Conservation (phyloP, 1,140 invertebrate species). For the Semibalanus balanoides region DNA sequence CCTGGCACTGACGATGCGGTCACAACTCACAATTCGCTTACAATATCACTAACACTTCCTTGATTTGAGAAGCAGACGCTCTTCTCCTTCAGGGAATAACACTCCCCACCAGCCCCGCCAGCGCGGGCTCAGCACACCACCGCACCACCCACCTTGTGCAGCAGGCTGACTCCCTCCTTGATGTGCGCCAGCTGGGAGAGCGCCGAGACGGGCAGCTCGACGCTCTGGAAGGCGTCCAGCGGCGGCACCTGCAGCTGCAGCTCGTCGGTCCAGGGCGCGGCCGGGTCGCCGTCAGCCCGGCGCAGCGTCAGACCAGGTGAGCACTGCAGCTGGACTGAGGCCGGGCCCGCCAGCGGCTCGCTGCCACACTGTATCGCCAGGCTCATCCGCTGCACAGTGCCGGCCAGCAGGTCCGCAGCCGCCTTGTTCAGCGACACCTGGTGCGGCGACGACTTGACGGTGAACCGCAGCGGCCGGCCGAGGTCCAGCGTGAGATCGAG, state of each 20-base stretch:
- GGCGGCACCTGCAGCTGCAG: conserved; percentile 10
- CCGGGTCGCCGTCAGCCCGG: conserved; percentile 54
- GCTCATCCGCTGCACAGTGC: not conserved
- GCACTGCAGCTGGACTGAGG: conserved; percentile 12
- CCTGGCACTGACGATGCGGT: too few species aligned
- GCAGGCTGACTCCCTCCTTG: conserved; percentile 3
- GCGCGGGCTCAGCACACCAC: too few species aligned
- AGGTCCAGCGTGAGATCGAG: not conserved
- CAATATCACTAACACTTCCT: too few species aligned
- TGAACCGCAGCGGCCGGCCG: not conserved
- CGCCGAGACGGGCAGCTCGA: not conserved
- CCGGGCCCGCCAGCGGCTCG: not conserved
- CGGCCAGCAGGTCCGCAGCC: not conserved
- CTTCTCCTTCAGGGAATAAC: too few species aligned
- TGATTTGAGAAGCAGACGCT: too few species aligned
- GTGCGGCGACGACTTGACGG: not conserved
- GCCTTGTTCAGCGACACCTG: conserved; percentile 32
- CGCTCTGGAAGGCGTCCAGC: conserved; percentile 11
- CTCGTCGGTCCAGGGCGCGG: conserved; percentile 40
- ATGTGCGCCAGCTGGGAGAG: conserved; percentile 7
- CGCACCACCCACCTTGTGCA: not conserved
- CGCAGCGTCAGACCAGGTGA: conserved; percentile 39
- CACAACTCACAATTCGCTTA: too few species aligned
- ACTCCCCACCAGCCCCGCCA: too few species aligned
- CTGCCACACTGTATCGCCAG: not conserved